phyloP scores from a whole-genome alignment of 2,797 vertebrate genomes.

The Diplodus sargus region DNA sequence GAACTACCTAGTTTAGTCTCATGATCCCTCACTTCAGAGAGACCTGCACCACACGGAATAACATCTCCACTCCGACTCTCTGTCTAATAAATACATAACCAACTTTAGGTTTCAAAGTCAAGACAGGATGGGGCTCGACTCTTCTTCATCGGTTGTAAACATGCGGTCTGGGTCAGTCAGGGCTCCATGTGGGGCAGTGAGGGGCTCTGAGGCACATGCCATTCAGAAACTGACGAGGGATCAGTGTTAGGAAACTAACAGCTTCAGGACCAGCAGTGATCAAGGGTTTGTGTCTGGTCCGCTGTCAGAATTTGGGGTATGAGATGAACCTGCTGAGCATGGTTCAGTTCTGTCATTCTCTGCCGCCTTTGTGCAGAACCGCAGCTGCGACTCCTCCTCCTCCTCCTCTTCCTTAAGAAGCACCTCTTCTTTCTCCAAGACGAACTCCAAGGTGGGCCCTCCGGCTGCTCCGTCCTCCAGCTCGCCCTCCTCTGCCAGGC shows the following conservation, averaged over 20 bases:
- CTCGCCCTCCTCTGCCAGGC: slow-evolving; percentile 80
- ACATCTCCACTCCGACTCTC: slow-evolving; percentile 8
- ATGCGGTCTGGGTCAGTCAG: slow-evolving; percentile 45
- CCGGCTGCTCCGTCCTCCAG: slow-evolving; percentile 52
- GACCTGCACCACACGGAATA: slow-evolving; percentile 19
- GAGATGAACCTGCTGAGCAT: slow-evolving; percentile 41
- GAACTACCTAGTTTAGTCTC: slow-evolving; percentile 26
- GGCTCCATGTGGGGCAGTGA: slow-evolving; percentile 64
- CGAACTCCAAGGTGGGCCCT: slow-evolving; percentile 79
- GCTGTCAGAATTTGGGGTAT: slow-evolving; percentile 37
- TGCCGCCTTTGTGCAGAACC: slow-evolving; percentile 35
- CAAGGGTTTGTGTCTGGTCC: slow-evolving; percentile 64
- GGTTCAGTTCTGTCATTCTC: slow-evolving; percentile 52
- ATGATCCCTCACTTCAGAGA: slow-evolving; percentile 27
- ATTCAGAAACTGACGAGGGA: slow-evolving; percentile 44
- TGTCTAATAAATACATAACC: slow-evolving; percentile 28
- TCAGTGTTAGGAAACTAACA: slow-evolving; percentile 42
- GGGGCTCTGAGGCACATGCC: slow-evolving; percentile 55
- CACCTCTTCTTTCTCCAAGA: slow-evolving; percentile 75
- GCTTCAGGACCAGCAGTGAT: slow-evolving; percentile 43
- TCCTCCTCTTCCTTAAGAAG: slow-evolving; percentile 57
- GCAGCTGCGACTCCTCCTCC: slow-evolving; percentile 42
- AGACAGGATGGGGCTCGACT: slow-evolving; percentile 13
- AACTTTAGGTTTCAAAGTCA: slow-evolving; percentile 22
- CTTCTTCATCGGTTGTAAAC: slow-evolving; percentile 38